A percentile compares a stretch with the other conserved stretches of the same genome.
These are phyloP conservation scores for Coenonympha arcania DNA, from an alignment of 2,888 invertebrate species.

Conservation along the genomic window DNA sequence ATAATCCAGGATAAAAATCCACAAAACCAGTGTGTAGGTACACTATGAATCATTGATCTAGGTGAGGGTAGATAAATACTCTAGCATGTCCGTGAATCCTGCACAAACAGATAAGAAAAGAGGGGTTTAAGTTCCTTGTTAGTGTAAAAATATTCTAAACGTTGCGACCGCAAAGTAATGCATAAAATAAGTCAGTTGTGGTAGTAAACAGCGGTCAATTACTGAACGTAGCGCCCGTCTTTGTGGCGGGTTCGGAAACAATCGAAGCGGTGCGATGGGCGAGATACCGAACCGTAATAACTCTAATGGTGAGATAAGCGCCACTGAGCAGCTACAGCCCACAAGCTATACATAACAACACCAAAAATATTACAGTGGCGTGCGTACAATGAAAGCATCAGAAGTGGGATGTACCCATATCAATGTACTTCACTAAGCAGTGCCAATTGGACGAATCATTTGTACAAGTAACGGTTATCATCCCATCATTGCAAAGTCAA, in stretches of 20 bases:
- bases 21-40: no score
- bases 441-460: neutral
- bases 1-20: no score
- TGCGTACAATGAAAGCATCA: conserved; percentile 49
- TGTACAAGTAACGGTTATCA: neutral
- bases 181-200: conserved; percentile 62
- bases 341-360: conserved; percentile 51
- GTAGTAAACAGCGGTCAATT: conserved; percentile 74
- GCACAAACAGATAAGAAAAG: no score
- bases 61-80: no score
- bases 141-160: conserved; percentile 36
- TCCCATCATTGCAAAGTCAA: neutral
- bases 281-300: conserved; percentile 70
- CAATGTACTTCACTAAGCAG: neutral
- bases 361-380: conserved; percentile 37
- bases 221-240: conserved; percentile 60
- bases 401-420: neutral
- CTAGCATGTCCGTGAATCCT: no score
- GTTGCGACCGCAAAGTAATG: conserved; percentile 48
- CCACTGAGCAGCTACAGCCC: conserved; percentile 57
- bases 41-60: no score
- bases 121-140: no score
- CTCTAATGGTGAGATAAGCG: conserved; percentile 72
- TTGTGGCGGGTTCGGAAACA: conserved; percentile 68
- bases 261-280: conserved; percentile 72